phyloP scores from a whole-genome alignment of 2,797 vertebrate species.

The Argentina silus region DNA sequence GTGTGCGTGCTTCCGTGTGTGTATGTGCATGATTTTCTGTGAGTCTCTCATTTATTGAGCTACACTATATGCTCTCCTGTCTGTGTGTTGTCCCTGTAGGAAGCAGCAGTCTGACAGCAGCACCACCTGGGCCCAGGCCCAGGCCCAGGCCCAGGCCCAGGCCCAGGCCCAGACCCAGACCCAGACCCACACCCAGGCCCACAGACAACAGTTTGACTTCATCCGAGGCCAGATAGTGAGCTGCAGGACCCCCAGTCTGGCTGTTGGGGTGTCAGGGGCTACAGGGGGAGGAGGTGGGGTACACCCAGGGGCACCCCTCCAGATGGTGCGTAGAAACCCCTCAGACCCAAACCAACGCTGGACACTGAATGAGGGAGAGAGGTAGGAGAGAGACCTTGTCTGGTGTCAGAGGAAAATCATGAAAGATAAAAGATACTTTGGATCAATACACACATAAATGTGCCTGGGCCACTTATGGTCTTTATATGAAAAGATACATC shows the following conservation, averaged over 20 bases:
- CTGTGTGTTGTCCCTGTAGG: constrained; percentile 17
- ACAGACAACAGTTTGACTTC: constrained; percentile 58
- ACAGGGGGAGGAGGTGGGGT: constrained; percentile 3
- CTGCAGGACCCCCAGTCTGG: constrained; percentile 29
- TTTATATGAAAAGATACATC: no score
- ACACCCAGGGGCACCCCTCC: constrained; percentile 30
- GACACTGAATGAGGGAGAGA: constrained; percentile 48
- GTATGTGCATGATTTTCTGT: neutral
- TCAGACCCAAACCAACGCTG: constrained; percentile 31
- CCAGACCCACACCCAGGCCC: constrained; percentile 3
- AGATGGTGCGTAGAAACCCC: constrained; percentile 40
- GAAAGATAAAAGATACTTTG: no score
- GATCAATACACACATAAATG: no score
- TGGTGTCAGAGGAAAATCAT: neutral
- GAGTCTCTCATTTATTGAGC: neutral
- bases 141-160: neutral
- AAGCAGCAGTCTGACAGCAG: constrained; percentile 28
- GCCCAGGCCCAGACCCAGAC: constrained; percentile 14
- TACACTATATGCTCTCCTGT: neutral
- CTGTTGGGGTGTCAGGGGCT: constrained; percentile 29
- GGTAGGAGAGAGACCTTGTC: constrained; percentile 7
- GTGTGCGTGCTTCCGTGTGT: no score
- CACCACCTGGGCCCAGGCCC: constrained; percentile 24
- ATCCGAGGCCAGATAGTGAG: constrained; percentile 51
- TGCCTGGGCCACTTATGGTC: no score